Evolutionary conservation across 2,113 vertebrate genomes (phyloP), one percentile per base, ranked within the genome.

Genomic region (Oceanodroma tethys): DNA sequence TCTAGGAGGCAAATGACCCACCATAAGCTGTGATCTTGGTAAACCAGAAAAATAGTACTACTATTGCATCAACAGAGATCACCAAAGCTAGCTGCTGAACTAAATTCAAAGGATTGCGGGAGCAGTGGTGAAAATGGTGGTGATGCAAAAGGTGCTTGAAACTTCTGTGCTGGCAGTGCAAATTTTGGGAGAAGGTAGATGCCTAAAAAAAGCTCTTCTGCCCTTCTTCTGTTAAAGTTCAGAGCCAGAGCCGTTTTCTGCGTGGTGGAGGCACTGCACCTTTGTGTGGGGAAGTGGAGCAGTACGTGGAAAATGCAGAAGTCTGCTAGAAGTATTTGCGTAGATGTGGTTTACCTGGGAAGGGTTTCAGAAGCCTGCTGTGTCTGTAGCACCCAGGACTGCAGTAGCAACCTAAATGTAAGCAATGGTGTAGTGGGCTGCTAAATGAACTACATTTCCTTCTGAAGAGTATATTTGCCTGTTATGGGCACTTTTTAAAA

Each of bases 281-380:
- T 43, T 22, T 26, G 32, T 6, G 6, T 22, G 48, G 30, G n/a
- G 72, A 43, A 48, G 30, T 7, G 36, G 56, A 50, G 43, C 36
- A 4, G 43, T 7, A 13, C 0, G 2, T 71, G 56, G 56, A 32
- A 36, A 42, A 18, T 1, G 6, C 29, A 53, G 67, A 45, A 6
- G 18, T 58, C 42, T 53, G 43, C 34, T 38, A 0, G 0, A 29
- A 15, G 17, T 11, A 4, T 50, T 83, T 20, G 1, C 0, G 2
- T 29, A 27, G 73, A 18, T 45, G 42, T 36, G 34, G 8, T 38
- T 75, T 48, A 4, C 14, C 29, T 73, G 86, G 59, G 67, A 21
- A 27, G 43, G 56, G 59, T 15, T 73, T 67, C 8, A 14, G 73
- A 45, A 56, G n/a, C 43, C 45, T 10, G 1, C 43, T 45, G 1